Evolutionary conservation across 2,113 vertebrate genomes (phyloP).

Genomic region (Pedetes capensis): DNA sequence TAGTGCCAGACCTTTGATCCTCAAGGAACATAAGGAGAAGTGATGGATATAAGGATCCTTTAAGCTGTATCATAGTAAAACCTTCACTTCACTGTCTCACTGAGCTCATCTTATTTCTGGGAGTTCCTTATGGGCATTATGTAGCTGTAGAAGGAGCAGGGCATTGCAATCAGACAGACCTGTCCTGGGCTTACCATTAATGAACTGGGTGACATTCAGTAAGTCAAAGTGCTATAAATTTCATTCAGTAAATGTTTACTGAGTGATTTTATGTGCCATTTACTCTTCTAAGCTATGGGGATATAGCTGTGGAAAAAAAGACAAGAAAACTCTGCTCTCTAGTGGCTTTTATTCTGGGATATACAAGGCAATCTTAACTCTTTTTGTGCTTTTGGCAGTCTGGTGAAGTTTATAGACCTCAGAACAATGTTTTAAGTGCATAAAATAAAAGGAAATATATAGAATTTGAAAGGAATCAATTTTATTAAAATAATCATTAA

Average conservation of each 20-base stretch:
- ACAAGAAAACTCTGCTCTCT: neutral
- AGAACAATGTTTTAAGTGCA: neutral
- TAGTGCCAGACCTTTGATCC: neutral
- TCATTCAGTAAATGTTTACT: slow-evolving; percentile 4
- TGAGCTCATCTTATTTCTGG: neutral
- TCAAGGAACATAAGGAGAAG: neutral
- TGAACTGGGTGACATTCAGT: neutral
- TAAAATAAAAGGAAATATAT: neutral
- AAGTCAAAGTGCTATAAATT: neutral
- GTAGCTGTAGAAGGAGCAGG: neutral
- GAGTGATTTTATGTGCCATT: neutral
- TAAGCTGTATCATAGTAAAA: neutral
- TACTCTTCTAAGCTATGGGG: neutral
- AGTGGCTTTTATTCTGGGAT: neutral
- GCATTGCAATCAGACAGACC: neutral
- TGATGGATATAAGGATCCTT: neutral
- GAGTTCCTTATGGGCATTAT: neutral
- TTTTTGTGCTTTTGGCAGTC: neutral
- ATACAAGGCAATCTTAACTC: neutral
- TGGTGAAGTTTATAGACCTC: neutral
- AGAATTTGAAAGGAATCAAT: slow-evolving; percentile 9
- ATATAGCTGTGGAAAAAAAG: neutral
- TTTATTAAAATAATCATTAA: neutral
- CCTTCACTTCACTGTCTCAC: neutral
- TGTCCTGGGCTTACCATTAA: neutral